phyloP scores from a whole-genome alignment of 2,797 vertebrate genomes.

The Trematomus bernacchii region DNA sequence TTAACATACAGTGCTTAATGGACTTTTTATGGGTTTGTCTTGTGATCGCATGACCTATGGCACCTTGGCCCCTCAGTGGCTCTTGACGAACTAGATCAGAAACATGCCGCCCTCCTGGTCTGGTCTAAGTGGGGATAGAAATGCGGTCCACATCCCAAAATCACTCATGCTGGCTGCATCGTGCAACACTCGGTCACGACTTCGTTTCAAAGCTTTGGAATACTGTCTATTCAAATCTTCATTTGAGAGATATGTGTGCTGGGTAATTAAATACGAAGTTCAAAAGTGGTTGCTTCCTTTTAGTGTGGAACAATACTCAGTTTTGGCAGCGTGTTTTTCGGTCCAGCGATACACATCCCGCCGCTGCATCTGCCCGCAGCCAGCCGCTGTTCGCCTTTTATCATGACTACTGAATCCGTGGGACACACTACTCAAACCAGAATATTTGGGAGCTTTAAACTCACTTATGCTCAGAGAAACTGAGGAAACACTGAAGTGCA shows the following conservation, averaged over 20 bases:
- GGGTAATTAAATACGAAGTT: neutral
- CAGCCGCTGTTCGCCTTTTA: neutral
- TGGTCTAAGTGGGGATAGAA: slow-evolving; percentile 31
- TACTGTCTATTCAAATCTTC: rapidly evolving
- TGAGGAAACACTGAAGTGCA: slow-evolving; percentile 4
- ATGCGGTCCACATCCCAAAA: slow-evolving; percentile 20
- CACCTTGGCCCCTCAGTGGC: slow-evolving; percentile 81
- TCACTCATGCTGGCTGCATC: neutral
- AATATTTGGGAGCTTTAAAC: slow-evolving; percentile 50
- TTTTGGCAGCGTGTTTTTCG: neutral
- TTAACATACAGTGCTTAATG: slow-evolving; percentile 97
- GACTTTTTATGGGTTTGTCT: slow-evolving; percentile 97
- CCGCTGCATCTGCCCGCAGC: slow-evolving; percentile 16
- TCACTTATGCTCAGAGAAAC: neutral
- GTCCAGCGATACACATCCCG: neutral
- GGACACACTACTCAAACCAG: neutral
- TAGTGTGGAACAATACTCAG: neutral
- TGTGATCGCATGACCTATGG: slow-evolving; percentile 93
- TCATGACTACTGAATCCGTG: slow-evolving; percentile 9
- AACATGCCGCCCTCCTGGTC: slow-evolving; percentile 81
- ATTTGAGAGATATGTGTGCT: neutral
- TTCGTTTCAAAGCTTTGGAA: neutral
- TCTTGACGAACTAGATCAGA: slow-evolving; percentile 90
- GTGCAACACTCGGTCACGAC: neutral
- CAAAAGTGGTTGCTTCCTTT: neutral